Evolutionary conservation across 1,140 invertebrate genomes (phyloP), one percentile per base, ranked within the genome.

Genomic region (Epicauta chinensis): DNA sequence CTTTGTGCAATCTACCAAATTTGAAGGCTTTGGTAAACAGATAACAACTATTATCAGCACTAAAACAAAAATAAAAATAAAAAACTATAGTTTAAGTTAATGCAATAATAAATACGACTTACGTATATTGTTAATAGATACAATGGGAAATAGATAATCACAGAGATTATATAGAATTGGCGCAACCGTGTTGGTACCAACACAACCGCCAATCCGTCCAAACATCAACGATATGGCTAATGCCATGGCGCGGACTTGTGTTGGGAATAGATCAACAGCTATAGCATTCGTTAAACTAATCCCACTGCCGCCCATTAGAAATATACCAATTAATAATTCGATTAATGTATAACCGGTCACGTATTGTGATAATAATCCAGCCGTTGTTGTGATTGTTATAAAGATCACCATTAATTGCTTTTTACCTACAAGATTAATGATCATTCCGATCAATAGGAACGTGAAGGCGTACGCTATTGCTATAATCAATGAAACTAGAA

Each of bases 171-270:
- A 74, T 9, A 77, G 64, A 0, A 75, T 64, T 10, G 64, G 63
- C 6, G 75, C 77, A 3, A 73, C 66, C 15, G 75, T 35, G 55
- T 75, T 71, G 2, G 74, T 72, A 7, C 77, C 77, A 32, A 71
- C 60, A 2, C 75, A 73, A 0, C 75, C 76, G 2, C 76, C 76
- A 14, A 71, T 58, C 7, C 76, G 61, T 3, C 77, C 77, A 52
- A 75, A 71, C 77, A 77, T 78, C 49, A 77, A 69, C 61, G 76
- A 76, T 13, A 77, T 66, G 16, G 76, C 75, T 67, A 78, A 71
- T 16, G 77, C 75, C 76, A 77, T 77, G 1, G 73, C 75, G 51
- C 77, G 70, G 59, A 51, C 57, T 39, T 65, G 59, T n/a, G 68
- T 70, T n/a, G 68, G 66, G 50, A 66, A 70, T 35, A 70, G 56